A percentile compares a stretch with the other conserved stretches of the same genome.
Evolutionary conservation across 2,113 vertebrate genomes (phyloP).

Genomic region (Oncorhynchus clarkii): DNA sequence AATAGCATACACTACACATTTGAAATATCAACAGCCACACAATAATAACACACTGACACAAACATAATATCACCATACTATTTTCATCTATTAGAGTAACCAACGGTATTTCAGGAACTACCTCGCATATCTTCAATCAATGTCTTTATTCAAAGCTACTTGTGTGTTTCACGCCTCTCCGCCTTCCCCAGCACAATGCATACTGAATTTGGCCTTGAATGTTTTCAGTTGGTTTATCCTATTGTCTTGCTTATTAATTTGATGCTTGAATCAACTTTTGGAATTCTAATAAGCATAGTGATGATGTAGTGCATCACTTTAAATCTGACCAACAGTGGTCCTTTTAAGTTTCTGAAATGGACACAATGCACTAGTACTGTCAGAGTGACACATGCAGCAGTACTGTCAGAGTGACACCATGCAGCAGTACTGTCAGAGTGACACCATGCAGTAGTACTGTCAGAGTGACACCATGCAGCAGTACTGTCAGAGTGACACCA

Average conservation of each 20-base stretch:
- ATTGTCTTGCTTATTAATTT: neutral
- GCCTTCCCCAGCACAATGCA: neutral
- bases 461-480: no score
- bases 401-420: no score
- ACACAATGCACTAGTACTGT: no score
- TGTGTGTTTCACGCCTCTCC: neutral
- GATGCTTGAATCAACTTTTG: neutral
- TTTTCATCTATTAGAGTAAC: slow-evolving; percentile 22
- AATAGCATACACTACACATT: slow-evolving; percentile 56
- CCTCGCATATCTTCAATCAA: slow-evolving; percentile 2
- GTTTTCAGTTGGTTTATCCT: neutral
- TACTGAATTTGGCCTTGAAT: neutral
- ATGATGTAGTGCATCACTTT: slow-evolving; percentile 1
- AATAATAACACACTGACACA: slow-evolving; percentile 21
- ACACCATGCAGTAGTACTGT: no score
- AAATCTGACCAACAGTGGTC: neutral
- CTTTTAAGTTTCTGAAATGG: neutral
- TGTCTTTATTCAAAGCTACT: neutral
- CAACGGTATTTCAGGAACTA: neutral
- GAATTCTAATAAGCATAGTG: neutral
- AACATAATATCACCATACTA: slow-evolving; percentile 22
- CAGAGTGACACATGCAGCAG: no score
- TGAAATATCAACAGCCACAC: slow-evolving; percentile 7
- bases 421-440: no score
- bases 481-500: no score